Evolutionary conservation across 2,888 invertebrate genomes (phyloP), one percentile per base, ranked within the genome.

Genomic region (Masnerella sp.): DNA sequence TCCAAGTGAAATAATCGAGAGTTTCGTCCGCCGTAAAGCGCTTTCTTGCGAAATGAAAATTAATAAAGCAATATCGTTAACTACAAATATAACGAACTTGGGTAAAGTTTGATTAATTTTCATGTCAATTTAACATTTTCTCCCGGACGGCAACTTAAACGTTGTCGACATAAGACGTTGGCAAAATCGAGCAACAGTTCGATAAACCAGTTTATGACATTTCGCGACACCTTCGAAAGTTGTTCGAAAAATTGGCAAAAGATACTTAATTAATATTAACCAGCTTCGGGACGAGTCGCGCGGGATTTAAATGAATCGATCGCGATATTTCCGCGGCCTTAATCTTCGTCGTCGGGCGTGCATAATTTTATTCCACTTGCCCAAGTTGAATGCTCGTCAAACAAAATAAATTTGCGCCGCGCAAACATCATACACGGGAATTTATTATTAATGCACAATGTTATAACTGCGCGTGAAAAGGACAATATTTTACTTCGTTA

Each of bases 41-140:
- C 25, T 0, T 14, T 43, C 22, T 43, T 25, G 11, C 25, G 5
- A 12, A 7, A 25, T 25, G 45, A 47, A 47, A 28, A 47, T 47
- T 47, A 47, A 47, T 47, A 47, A 47, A 47, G 36, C 51, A 34
- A 36, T 52, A 52, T 36, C 51, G 22, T 36, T 52, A 34, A 25
- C 51, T 36, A 22, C 25, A 20, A 52, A 36, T 36, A 34, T 36
- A 36, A 52, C 14, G 34, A 36, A 52, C 22, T 52, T 52, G 34
- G 8, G 8, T n/a, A 17, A 52, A 52, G 36, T 52, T 52, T 52
- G 51, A 52, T 52, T 52, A 52, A 52, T 52, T 52, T 52, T 36
- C 20, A 52, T 36, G 34, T 51, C 51, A 52, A 52, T 52, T 52
- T 38, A 52, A 52, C 36, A 36, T 52, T 52, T 36, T 36, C 22